Evolutionary conservation across 2,888 invertebrate species (phyloP).

Genomic region (Drosophila meridiana): DNA sequence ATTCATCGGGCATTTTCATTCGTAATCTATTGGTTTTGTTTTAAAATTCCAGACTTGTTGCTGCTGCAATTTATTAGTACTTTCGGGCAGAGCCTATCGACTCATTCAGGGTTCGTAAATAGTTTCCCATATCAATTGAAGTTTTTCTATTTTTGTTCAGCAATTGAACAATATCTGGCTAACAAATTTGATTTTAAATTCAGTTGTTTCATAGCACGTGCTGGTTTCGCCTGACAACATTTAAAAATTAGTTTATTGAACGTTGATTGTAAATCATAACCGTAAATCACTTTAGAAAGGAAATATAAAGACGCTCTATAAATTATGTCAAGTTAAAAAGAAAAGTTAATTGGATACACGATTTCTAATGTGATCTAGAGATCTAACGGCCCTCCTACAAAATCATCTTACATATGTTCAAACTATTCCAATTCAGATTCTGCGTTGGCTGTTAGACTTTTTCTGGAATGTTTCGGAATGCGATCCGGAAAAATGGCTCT

Average conservation of each 20-base stretch:
- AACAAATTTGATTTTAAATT: constrained; percentile 5
- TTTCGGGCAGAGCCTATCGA: constrained; percentile 32
- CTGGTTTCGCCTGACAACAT: constrained; percentile 18
- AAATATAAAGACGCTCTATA: neutral
- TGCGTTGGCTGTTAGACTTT: neutral
- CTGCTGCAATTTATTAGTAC: constrained; percentile 69
- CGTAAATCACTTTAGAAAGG: constrained; percentile 55
- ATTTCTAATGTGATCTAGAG: constrained; percentile 2
- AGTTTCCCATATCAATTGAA: constrained; percentile 31
- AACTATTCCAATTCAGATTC: constrained; percentile 1
- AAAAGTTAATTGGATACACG: constrained; percentile 35
- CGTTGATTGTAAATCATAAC: constrained; percentile 42
- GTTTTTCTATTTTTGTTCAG: constrained; percentile 28
- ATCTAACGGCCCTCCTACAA: neutral
- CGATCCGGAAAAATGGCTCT: constrained; percentile 55
- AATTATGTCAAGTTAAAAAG: constrained; percentile 1
- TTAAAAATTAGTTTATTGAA: constrained; percentile 27
- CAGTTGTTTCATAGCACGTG: constrained; percentile 43
- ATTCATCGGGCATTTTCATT: constrained; percentile 50
- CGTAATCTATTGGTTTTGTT: constrained; percentile 55
- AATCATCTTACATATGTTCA: no score
- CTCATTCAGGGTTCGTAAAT: constrained; percentile 27
- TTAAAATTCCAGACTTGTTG: constrained; percentile 70
- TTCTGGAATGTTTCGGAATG: constrained; percentile 58
- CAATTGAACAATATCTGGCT: constrained; percentile 51